phyloP scores from a whole-genome alignment of 2,888 invertebrate species.

The Odontocerum albicorne region DNA sequence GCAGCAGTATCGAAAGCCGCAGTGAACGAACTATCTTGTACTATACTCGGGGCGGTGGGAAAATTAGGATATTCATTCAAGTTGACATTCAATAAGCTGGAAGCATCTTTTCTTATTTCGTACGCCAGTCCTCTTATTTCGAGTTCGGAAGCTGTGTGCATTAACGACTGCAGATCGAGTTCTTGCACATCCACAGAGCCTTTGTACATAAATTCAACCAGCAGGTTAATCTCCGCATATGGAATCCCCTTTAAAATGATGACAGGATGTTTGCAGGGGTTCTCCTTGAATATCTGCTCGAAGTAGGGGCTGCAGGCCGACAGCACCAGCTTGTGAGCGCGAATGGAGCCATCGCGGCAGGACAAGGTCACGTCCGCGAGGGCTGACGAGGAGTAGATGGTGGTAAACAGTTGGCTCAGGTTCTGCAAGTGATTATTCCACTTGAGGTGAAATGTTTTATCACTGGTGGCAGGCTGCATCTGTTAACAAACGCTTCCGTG shows the following conservation, averaged over 20 bases:
- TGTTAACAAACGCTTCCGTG: slow-evolving; percentile 41
- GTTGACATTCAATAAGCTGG: slow-evolving; percentile 57
- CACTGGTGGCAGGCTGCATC: slow-evolving; percentile 62
- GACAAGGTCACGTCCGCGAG: slow-evolving; percentile 71
- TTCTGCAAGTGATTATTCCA: slow-evolving; percentile 76
- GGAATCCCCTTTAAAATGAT: slow-evolving; percentile 69
- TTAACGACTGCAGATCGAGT: slow-evolving; percentile 62
- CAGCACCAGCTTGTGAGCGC: slow-evolving; percentile 71
- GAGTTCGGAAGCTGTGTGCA: slow-evolving; percentile 68
- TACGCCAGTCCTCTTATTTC: slow-evolving; percentile 67
- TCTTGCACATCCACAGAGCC: slow-evolving; percentile 69
- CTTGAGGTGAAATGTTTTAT: slow-evolving; percentile 68
- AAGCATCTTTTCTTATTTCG: slow-evolving; percentile 59
- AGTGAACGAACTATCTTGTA: slow-evolving; percentile 29
- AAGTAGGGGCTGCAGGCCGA: slow-evolving; percentile 78
- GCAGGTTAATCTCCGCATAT: slow-evolving; percentile 65
- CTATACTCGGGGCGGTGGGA: slow-evolving; percentile 36
- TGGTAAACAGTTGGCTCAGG: slow-evolving; percentile 68
- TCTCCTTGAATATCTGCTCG: slow-evolving; percentile 73
- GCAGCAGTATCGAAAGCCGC: slow-evolving; percentile 30
- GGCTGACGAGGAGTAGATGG: slow-evolving; percentile 68
- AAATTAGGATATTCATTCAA: slow-evolving; percentile 53
- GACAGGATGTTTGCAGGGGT: slow-evolving; percentile 73
- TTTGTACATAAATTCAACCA: slow-evolving; percentile 72
- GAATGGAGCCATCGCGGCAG: slow-evolving; percentile 70